Evolutionary conservation across 1,140 invertebrate species (phyloP).

Genomic region (Meloidogyne exigua): DNA sequence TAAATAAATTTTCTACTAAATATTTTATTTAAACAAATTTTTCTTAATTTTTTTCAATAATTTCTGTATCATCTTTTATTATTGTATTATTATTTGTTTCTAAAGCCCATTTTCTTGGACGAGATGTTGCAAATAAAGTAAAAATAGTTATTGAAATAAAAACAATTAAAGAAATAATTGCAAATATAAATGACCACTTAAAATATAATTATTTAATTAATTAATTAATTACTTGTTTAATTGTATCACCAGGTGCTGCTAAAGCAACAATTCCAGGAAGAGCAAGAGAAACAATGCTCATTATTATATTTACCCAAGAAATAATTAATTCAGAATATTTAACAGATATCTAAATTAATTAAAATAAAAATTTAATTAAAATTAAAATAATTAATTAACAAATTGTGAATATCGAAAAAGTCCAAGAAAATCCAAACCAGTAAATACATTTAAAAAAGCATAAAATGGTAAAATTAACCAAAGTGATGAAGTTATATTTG

Average conservation of each 20-base stretch:
- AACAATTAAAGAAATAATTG: not conserved
- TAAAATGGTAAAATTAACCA: not conserved
- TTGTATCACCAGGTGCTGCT: not conserved
- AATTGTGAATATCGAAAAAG: not conserved
- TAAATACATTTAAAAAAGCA: not conserved
- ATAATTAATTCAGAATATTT: conserved; percentile 2
- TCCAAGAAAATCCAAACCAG: not conserved
- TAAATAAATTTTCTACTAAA: not conserved
- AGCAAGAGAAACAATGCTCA: not conserved
- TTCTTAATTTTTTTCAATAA: not conserved
- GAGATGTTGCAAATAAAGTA: not conserved
- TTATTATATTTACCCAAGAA: not conserved
- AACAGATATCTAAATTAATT: not conserved
- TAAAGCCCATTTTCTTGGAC: conserved; percentile 81
- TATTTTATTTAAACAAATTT: not conserved
- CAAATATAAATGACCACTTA: not conserved
- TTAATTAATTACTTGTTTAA: not conserved
- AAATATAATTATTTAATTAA: not conserved
- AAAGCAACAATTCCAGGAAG: conserved; percentile 1
- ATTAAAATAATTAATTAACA: not conserved
- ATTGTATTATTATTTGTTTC: conserved; percentile 91
- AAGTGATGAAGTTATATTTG: not conserved
- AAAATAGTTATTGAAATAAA: conserved; percentile 6
- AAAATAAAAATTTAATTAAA: not conserved
- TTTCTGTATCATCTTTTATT: not conserved